Evolutionary conservation across 1,140 invertebrate species (phyloP).

Genomic region (Drosophila sproati): DNA sequence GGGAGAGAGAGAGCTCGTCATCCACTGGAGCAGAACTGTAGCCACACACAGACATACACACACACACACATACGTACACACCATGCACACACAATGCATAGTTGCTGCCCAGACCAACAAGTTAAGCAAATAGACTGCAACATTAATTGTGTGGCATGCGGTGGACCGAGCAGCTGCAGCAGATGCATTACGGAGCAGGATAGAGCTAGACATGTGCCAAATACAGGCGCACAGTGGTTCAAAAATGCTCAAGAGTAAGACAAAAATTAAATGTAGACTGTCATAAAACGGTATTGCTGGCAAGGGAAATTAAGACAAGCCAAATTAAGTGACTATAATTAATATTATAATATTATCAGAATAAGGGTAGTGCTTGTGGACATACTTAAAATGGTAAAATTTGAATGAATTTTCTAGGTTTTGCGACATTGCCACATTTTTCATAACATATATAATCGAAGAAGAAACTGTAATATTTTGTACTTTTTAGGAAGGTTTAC

Average conservation of each 20-base stretch:
- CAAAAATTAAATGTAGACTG: too few species aligned
- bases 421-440: too few species aligned
- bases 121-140: constrained; percentile 82
- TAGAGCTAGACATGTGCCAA: not conserved
- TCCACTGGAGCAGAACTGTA: constrained; percentile 62
- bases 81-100: constrained; percentile 24
- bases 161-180: constrained; percentile 35
- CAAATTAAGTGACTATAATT: too few species aligned
- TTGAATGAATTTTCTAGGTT: too few species aligned
- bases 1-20: constrained; percentile 10
- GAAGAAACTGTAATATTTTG: too few species aligned
- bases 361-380: not conserved
- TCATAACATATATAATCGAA: too few species aligned
- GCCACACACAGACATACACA: constrained; percentile 41
- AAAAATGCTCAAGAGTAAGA: not conserved
- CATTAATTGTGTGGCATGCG: constrained; percentile 79
- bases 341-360: too few species aligned
- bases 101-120: constrained; percentile 57
- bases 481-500: too few species aligned
- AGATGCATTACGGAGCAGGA: not conserved
- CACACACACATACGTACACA: constrained; percentile 40
- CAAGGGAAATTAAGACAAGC: too few species aligned
- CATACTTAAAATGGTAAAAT: too few species aligned
- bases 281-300: too few species aligned
- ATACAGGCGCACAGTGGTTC: constrained; percentile 18